phyloP scores from a whole-genome alignment of 2,113 vertebrate species.

The Oplegnathus fasciatus region DNA sequence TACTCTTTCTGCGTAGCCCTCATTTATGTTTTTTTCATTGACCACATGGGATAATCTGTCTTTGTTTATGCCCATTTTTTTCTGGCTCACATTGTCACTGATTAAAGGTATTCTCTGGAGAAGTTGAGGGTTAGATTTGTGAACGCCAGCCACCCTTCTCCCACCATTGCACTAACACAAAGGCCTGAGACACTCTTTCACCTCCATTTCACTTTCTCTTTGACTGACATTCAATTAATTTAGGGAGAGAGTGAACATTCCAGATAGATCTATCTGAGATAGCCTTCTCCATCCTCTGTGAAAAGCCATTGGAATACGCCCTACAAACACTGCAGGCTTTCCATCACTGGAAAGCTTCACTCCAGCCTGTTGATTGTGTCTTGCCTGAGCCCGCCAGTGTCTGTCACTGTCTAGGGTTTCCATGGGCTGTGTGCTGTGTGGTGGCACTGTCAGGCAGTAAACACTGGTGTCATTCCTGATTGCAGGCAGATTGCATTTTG shows the following conservation, averaged over 20 bases:
- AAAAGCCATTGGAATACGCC: slow-evolving; percentile 70
- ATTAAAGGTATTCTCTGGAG: slow-evolving; percentile 55
- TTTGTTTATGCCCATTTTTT: slow-evolving; percentile 50
- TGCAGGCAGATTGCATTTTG: slow-evolving; percentile 75
- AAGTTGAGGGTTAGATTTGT: slow-evolving; percentile 46
- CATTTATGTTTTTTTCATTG: slow-evolving; percentile 10
- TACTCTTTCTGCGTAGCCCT: not conserved
- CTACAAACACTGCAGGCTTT: slow-evolving; percentile 63
- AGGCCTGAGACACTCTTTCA: slow-evolving; percentile 68
- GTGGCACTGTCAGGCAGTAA: slow-evolving; percentile 62
- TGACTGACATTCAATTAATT: slow-evolving; percentile 83
- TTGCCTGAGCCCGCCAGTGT: slow-evolving; percentile 58
- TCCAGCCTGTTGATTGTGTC: slow-evolving; percentile 75
- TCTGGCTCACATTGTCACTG: slow-evolving; percentile 20
- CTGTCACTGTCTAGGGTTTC: slow-evolving; percentile 68
- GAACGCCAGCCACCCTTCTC: slow-evolving; percentile 26
- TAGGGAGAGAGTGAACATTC: slow-evolving; percentile 66
- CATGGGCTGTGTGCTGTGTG: slow-evolving; percentile 39
- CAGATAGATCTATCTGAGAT: slow-evolving; percentile 70
- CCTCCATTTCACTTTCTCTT: slow-evolving; percentile 71
- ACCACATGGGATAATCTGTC: slow-evolving; percentile 35
- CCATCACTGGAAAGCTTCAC: slow-evolving; percentile 73
- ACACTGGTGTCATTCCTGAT: slow-evolving; percentile 76
- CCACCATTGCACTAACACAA: slow-evolving; percentile 51
- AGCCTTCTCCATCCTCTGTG: slow-evolving; percentile 66